Percentiles rank a stretch among this genome's conserved stretches.
These are phyloP conservation scores for Myotis brandtii DNA, from an alignment of 2,113 vertebrate species.

Conservation along the genomic window DNA sequence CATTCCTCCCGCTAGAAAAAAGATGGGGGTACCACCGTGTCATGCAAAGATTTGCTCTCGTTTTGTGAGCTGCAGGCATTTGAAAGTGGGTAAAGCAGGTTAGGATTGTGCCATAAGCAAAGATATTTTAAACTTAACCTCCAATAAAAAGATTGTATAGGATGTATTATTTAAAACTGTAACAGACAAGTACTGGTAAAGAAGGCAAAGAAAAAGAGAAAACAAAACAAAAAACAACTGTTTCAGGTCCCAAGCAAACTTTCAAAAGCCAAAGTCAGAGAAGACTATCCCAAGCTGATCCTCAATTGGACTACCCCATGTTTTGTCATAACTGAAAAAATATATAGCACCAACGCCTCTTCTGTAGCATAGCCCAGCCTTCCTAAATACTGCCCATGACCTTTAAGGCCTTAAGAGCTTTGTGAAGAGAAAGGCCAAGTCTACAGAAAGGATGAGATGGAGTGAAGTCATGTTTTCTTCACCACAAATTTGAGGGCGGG, in stretches of 20 bases:
- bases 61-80: conserved; percentile 79
- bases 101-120: conserved; percentile 64
- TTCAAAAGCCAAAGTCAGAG: conserved; percentile 8
- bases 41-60: conserved; percentile 84
- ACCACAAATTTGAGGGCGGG: neutral
- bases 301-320: too few relatives aligned
- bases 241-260: neutral
- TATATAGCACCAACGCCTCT: rapidly evolving
- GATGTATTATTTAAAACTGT: neutral
- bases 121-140: neutral
- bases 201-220: neutral
- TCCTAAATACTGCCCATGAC: neutral
- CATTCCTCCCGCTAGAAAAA: conserved; percentile 88
- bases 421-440: neutral
- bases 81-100: conserved; percentile 73
- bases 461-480: neutral
- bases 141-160: neutral
- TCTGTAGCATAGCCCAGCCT: neutral
- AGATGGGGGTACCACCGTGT: conserved; percentile 87
- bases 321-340: neutral
- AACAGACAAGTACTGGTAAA: neutral
- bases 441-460: neutral
- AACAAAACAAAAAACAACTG: neutral
- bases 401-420: neutral
- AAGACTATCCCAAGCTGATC: neutral